phyloP scores from a whole-genome alignment of 2,797 vertebrate genomes.

The Cuculus canorus region DNA sequence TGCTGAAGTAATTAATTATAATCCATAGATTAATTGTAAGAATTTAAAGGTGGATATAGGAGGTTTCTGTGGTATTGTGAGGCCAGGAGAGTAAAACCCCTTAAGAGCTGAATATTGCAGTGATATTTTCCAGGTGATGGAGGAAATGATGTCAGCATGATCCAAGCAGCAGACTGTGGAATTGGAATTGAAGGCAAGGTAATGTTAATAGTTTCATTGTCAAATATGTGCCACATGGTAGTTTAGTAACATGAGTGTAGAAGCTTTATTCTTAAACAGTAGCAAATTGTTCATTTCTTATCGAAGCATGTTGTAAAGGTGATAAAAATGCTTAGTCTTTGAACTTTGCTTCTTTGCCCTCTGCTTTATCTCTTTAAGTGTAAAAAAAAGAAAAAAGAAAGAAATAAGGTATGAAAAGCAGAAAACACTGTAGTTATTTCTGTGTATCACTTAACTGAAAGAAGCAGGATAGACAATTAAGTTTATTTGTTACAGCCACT shows the following conservation, averaged over 20 bases:
- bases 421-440: background rate
- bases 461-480: background rate
- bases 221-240: background rate
- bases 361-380: background rate
- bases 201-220: background rate
- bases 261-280: background rate
- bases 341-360: background rate
- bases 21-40: background rate
- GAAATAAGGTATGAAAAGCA: background rate
- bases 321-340: background rate
- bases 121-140: conserved; percentile 78
- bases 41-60: background rate
- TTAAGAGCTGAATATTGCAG: conserved; percentile 43
- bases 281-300: background rate
- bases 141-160: conserved; percentile 85
- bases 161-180: conserved; percentile 83
- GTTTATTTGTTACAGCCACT: background rate
- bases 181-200: conserved; percentile 86
- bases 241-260: background rate
- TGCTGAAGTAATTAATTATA: background rate
- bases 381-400: too few relatives aligned
- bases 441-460: background rate
- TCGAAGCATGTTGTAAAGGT: background rate
- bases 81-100: background rate
- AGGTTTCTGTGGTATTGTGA: background rate